These are phyloP conservation scores for Eumeta japonica DNA, from an alignment of 1,140 invertebrate genomes.

Conservation along the genomic window DNA sequence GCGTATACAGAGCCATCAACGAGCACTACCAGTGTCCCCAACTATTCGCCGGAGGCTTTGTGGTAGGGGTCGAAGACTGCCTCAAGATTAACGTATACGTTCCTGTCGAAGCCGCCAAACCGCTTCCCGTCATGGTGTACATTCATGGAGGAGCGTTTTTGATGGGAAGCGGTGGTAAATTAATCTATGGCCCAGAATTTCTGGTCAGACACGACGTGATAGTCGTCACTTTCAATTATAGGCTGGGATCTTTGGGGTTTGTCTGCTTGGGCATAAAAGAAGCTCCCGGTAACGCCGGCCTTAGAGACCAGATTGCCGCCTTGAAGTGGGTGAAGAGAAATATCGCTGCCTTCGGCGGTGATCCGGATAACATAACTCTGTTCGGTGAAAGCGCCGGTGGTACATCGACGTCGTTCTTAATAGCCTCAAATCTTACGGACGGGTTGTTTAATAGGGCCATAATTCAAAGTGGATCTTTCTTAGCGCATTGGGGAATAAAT, in stretches of 20 bases:
- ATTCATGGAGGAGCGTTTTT: constrained; percentile 66
- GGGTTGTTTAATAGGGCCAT: constrained; percentile 54
- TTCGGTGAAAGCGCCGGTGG: constrained; percentile 53
- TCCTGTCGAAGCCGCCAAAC: constrained; percentile 25
- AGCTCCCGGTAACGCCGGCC: constrained; percentile 60
- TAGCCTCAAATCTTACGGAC: constrained; percentile 31
- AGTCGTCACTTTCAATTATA: constrained; percentile 68
- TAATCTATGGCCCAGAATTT: constrained; percentile 61
- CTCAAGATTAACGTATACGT: constrained; percentile 42
- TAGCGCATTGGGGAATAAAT: constrained; percentile 62
- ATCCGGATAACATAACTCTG: constrained; percentile 47
- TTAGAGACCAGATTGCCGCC: constrained; percentile 61
- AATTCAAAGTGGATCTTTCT: constrained; percentile 66
- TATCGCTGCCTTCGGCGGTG: constrained; percentile 54
- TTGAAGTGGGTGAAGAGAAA: constrained; percentile 61
- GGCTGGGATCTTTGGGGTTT: constrained; percentile 66
- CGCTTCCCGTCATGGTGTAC: constrained; percentile 63
- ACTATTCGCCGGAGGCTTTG: constrained; percentile 2
- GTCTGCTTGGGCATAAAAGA: constrained; percentile 60
- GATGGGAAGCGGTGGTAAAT: constrained; percentile 56
- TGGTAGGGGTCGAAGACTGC: constrained; percentile 39
- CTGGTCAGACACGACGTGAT: constrained; percentile 66
- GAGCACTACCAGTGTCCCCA: constrained; percentile 33
- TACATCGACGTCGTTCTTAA: constrained; percentile 32
- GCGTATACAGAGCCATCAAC: constrained; percentile 32